Percentiles rank a stretch among this genome's conserved stretches.
Evolutionary conservation across 2,113 vertebrate species (phyloP).

Genomic region (Rostratula benghalensis): DNA sequence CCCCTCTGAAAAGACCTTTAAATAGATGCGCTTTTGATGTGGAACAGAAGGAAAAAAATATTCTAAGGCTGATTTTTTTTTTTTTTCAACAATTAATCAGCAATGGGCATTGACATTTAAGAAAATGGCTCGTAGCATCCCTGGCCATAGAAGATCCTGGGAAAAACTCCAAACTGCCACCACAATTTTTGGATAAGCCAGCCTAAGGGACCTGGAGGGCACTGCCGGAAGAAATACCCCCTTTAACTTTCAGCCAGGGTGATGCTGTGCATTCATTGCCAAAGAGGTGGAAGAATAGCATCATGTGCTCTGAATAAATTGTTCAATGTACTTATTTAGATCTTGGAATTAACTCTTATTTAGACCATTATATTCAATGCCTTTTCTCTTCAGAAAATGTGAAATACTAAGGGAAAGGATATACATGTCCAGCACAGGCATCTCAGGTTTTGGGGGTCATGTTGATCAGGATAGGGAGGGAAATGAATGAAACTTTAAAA

Average conservation of each 20-base stretch:
- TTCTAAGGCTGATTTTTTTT: not conserved
- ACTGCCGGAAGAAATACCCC: slow-evolving; percentile 51
- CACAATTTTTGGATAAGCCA: slow-evolving; percentile 33
- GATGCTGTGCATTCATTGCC: slow-evolving; percentile 44
- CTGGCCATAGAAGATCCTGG: slow-evolving; percentile 31
- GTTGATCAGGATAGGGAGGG: not conserved
- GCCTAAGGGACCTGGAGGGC: slow-evolving; percentile 14
- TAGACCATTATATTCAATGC: not conserved
- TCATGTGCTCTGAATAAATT: not conserved
- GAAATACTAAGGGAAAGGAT: not conserved
- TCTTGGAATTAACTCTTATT: not conserved
- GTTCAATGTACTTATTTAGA: not conserved
- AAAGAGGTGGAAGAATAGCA: slow-evolving; percentile 30
- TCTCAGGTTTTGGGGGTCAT: not conserved
- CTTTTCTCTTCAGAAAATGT: not conserved
- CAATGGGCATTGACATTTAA: slow-evolving; percentile 67
- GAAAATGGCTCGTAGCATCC: slow-evolving; percentile 54
- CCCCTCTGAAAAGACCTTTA: not conserved
- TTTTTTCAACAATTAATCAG: not conserved
- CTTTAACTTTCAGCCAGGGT: slow-evolving; percentile 18
- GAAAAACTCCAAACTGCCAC: slow-evolving; percentile 60
- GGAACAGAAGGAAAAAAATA: not conserved
- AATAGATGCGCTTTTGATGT: not conserved
- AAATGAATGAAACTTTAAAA: not conserved
- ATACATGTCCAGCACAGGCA: not conserved